Evolutionary conservation across 2,113 vertebrate species (phyloP), one percentile per base, ranked within the genome.

Genomic region (Morone chrysops): DNA sequence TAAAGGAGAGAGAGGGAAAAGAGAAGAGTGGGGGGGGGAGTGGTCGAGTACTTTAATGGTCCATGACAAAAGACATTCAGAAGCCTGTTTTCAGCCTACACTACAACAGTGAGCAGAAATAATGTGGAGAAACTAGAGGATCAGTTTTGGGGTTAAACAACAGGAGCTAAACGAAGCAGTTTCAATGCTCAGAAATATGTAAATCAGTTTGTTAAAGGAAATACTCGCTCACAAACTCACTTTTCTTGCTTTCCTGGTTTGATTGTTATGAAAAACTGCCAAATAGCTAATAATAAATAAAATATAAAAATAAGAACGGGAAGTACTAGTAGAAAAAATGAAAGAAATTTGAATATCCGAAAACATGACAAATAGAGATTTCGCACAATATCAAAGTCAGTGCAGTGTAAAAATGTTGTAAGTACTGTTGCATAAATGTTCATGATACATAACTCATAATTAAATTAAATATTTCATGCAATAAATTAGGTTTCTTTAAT

Each of bases 1-100:
- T 47, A 47, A 8, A 67, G 18, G n/a, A 31, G 12, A 12, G 17
- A 22, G 6, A 18, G 13, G 8, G n/a, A 0, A 16, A 14, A 60
- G 36, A 53, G 36, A 56, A 53, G 10, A 9, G 8, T 3, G 43
- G 3, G 45, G 17, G 8, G 0, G 31, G 62, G 22, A 70, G 36
- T 14, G 22, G 14, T 31, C 7, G 20, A 43, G 53, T 59, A 16
- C 47, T 78, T 63, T 84, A 85, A 87, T 83, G 81, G 62, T 31
- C 70, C 62, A 7, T 70, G 63, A 89, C 81, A 70, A 81, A 90
- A 75, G 73, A 78, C 78, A 78, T 82, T 79, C 70, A 2, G 68
- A 67, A 11, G 82, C 16, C 68, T 11, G 31, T 31, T 31, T 31
- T 31, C 70, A 31, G 57, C 53, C 84, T 36, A 70, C 47, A 43